These are phyloP conservation scores for Psittacula echo DNA, from an alignment of 2,797 vertebrate genomes.

Conservation along the genomic window DNA sequence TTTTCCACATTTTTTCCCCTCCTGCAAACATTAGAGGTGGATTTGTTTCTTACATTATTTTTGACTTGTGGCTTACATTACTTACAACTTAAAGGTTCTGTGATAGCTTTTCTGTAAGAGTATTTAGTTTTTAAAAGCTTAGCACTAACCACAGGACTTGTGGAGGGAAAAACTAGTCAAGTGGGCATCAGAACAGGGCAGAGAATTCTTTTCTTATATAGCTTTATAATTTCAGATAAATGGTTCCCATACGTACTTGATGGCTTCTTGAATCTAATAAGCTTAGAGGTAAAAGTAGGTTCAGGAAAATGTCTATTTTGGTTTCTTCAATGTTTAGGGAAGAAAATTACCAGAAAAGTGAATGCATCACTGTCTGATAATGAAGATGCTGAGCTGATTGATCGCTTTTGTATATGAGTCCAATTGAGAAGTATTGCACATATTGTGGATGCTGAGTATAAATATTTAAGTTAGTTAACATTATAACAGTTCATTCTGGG, in stretches of 20 bases:
- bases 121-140: neutral
- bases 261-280: neutral
- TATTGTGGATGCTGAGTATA: neutral
- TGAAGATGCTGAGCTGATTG: neutral
- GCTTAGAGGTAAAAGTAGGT: neutral
- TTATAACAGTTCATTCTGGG: neutral
- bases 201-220: neutral
- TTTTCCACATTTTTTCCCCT: neutral
- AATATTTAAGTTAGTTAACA: neutral
- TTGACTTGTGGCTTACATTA: neutral
- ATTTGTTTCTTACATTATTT: neutral
- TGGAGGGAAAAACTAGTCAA: neutral
- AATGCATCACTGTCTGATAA: neutral
- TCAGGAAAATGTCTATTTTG: neutral
- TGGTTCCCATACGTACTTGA: neutral
- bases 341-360: neutral
- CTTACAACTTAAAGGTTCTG: neutral
- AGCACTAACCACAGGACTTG: neutral
- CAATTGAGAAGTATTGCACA: neutral
- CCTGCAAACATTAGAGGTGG: neutral
- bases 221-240: neutral
- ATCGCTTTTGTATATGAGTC: neutral
- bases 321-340: neutral
- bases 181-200: neutral
- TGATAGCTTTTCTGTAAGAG: neutral